Evolutionary conservation across 2,113 vertebrate species (phyloP).

Genomic region (Butorides virescens): DNA sequence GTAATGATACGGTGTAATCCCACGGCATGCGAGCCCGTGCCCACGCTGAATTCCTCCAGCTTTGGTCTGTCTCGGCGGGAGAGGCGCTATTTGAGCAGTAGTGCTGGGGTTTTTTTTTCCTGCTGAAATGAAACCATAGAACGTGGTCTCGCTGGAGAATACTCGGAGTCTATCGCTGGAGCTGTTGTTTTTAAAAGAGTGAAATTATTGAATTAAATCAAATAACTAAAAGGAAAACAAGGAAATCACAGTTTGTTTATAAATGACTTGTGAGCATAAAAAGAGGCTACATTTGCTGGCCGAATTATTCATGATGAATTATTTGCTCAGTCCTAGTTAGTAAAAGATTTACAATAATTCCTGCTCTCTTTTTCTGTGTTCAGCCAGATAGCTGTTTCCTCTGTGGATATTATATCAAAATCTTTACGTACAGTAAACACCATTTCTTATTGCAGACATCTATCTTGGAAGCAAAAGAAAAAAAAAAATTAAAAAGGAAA

Average conservation of each 20-base stretch:
- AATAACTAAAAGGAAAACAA: not conserved
- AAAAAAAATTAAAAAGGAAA: not conserved
- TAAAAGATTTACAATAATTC: not conserved
- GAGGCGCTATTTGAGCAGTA: not conserved
- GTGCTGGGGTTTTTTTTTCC: not conserved
- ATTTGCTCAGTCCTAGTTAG: slow-evolving; percentile 1
- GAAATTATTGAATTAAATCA: not conserved
- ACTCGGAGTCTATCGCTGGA: not conserved
- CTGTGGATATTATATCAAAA: slow-evolving; percentile 31
- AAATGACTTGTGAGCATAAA: not conserved
- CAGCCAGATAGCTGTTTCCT: slow-evolving; percentile 6
- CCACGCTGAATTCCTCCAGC: not conserved
- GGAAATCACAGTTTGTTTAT: not conserved
- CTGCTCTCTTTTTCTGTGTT: not conserved
- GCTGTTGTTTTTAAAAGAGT: not conserved
- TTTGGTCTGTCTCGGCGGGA: accelerated
- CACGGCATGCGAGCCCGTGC: accelerated
- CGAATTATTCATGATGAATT: slow-evolving; percentile 3
- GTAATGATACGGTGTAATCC: too few relatives aligned
- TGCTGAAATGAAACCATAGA: not conserved
- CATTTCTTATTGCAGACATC: slow-evolving; percentile 55
- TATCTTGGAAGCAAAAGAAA: not conserved
- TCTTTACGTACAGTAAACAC: not conserved
- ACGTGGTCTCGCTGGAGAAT: accelerated
- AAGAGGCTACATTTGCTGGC: not conserved